Conservation (phyloP, 2,797 vertebrate species). For the Chelmon rostratus region DNA sequence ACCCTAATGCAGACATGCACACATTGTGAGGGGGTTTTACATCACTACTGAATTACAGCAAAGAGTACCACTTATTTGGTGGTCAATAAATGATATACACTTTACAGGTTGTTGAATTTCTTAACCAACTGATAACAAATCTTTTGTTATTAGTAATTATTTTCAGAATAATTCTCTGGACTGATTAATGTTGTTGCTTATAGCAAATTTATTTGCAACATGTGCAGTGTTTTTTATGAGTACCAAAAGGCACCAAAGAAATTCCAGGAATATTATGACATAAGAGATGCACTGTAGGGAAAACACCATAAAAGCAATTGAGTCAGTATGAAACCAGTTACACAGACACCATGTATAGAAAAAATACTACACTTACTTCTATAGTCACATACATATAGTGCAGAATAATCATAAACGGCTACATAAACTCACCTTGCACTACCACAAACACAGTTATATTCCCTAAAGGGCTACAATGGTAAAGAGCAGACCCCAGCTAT, state of each 20-base stretch:
- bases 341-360: neutral
- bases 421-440: neutral
- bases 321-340: conserved; percentile 11
- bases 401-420: neutral
- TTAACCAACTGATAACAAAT: too few species aligned
- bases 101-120: neutral
- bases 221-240: neutral
- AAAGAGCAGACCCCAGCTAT: neutral
- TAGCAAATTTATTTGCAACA: too few species aligned
- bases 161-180: neutral
- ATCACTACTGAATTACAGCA: too few species aligned
- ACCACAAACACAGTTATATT: neutral
- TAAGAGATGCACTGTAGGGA: neutral
- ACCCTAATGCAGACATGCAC: neutral
- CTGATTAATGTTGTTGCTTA: neutral
- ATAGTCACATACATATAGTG: neutral
- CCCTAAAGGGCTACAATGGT: rapidly evolving
- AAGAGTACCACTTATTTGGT: neutral
- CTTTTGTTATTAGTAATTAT: neutral
- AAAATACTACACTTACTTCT: neutral
- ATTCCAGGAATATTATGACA: neutral
- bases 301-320: neutral
- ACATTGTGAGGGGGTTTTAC: neutral
- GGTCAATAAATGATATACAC: neutral
- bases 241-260: neutral